These are phyloP conservation scores for Sebastes itinus DNA, from an alignment of 2,797 vertebrate genomes.

Conservation along the genomic window DNA sequence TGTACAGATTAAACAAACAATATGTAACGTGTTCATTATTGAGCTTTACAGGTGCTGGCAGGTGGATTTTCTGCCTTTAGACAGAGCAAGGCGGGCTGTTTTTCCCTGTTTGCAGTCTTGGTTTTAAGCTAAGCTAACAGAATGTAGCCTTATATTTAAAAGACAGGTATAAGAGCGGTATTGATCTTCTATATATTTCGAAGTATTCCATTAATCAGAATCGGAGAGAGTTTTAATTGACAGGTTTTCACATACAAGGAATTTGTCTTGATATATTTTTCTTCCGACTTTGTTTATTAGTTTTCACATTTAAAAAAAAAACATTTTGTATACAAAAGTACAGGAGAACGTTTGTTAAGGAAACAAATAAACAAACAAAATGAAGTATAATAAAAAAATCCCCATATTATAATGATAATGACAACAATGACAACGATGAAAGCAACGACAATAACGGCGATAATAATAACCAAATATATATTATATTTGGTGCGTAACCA, in stretches of 20 bases:
- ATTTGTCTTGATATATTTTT: no score
- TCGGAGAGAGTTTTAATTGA: accelerated
- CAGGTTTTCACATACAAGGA: neutral
- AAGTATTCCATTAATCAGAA: neutral
- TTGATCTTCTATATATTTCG: neutral
- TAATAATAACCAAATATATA: no score
- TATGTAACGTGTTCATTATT: neutral
- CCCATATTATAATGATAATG: no score
- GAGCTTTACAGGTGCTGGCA: neutral
- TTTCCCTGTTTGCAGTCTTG: neutral
- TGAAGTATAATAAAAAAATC: no score
- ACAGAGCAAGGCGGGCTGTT: neutral
- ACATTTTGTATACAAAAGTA: no score
- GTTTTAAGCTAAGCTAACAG: neutral
- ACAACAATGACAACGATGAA: no score
- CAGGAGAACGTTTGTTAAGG: no score
- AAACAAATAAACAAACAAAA: accelerated
- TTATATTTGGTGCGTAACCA: neutral
- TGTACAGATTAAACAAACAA: neutral
- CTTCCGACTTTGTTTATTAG: no score
- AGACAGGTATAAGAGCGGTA: neutral
- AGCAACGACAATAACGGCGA: no score
- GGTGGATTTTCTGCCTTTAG: neutral
- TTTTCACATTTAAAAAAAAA: no score
- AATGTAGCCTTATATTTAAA: neutral